Conservation (phyloP, 1,140 invertebrate species). For the Aricia agestis region DNA sequence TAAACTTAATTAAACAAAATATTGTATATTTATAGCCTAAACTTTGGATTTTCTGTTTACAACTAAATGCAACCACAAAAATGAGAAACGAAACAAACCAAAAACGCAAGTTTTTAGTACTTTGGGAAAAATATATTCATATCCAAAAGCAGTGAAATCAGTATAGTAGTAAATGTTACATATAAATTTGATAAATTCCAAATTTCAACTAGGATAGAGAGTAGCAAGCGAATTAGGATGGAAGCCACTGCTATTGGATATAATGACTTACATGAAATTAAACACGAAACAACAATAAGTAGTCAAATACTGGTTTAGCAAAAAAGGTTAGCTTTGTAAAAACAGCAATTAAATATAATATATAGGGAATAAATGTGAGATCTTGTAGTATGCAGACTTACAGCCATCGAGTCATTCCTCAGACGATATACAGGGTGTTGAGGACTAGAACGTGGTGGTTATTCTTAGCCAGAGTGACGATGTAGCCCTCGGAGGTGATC, state of each 20-base stretch:
- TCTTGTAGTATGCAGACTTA: slow-evolving; percentile 75
- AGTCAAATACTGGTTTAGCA: slow-evolving; percentile 76
- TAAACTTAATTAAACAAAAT: slow-evolving; percentile 53
- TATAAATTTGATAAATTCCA: slow-evolving; percentile 19
- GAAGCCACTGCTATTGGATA: slow-evolving; percentile 58
- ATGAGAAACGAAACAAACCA: slow-evolving; percentile 56
- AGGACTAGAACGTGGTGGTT: slow-evolving; percentile 98
- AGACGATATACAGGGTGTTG: slow-evolving; percentile 95
- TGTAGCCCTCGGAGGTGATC: slow-evolving; percentile 96
- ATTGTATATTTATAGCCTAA: slow-evolving; percentile 62
- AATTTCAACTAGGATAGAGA: slow-evolving; percentile 26
- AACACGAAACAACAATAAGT: slow-evolving; percentile 71
- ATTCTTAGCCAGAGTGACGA: slow-evolving; percentile 98
- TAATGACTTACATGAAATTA: slow-evolving; percentile 69
- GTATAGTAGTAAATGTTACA: slow-evolving; percentile 24
- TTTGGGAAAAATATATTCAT: slow-evolving; percentile 65
- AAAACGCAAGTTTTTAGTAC: slow-evolving; percentile 70
- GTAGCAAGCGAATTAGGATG: slow-evolving; percentile 45
- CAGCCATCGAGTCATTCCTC: slow-evolving; percentile 75
- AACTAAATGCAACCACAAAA: slow-evolving; percentile 75
- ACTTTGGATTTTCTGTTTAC: slow-evolving; percentile 75
- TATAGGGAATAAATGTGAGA: slow-evolving; percentile 76
- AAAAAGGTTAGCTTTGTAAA: slow-evolving; percentile 74
- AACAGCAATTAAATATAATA: slow-evolving; percentile 76
- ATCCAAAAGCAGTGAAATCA: slow-evolving; percentile 58